A percentile compares a stretch with the other conserved stretches of the same genome.
Evolutionary conservation across 2,113 vertebrate species (phyloP).

Genomic region (Megaceryle maxima): DNA sequence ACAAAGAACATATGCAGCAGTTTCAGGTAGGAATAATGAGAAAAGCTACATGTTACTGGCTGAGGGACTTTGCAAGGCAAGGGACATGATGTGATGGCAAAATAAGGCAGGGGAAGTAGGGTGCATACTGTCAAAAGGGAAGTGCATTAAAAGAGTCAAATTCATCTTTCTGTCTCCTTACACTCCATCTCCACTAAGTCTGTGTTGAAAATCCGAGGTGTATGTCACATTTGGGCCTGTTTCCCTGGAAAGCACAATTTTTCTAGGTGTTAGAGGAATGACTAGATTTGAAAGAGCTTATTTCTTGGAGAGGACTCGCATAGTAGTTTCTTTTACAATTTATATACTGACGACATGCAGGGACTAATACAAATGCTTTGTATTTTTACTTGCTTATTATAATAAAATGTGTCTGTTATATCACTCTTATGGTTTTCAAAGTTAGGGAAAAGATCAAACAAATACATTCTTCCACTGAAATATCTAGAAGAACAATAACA

Average conservation of each 20-base stretch:
- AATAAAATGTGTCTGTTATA: neutral
- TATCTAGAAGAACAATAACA: neutral
- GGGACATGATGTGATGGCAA: accelerated
- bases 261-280: neutral
- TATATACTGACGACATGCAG: neutral
- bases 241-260: neutral
- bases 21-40: neutral
- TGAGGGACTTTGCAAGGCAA: neutral
- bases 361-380: neutral
- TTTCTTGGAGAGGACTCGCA: neutral
- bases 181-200: neutral
- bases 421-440: neutral
- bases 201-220: neutral
- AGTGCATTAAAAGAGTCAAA: neutral
- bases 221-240: neutral
- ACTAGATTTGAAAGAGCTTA: neutral
- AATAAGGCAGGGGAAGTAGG: neutral
- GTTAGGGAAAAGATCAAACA: neutral
- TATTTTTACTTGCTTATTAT: neutral
- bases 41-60: neutral
- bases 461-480: neutral
- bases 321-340: neutral
- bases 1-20: neutral
- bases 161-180: neutral
- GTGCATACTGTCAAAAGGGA: neutral